Base-by-base conservation (phyloP, 2,797 vertebrate species). In the Agapornis canus region DNA sequence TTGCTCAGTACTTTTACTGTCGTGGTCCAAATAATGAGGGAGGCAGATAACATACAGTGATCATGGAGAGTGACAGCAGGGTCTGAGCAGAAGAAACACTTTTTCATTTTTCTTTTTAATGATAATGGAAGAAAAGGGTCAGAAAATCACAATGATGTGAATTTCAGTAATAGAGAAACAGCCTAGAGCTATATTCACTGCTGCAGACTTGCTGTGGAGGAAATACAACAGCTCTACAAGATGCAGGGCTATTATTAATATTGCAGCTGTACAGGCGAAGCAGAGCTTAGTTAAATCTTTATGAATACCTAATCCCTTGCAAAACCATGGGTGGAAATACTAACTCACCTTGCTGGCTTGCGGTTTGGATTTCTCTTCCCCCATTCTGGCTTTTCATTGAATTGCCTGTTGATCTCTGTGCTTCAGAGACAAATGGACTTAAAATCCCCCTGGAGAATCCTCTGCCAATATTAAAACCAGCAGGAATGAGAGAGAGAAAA, bases 221-320 rank as follows among this genome's bases (percentile, higher is more conserved):
- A 95, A 83, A 81, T 56, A 51, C 6, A 70, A 27, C 23, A 85
- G 32, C 49, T 68, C 42, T 64, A 43, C 5, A 89, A 78, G 65
- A 73, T 51, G 27, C 5, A 23, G 47, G 45, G 27, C 49, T 52
- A 19, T 89, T 76, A 86, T 70, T 87, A 93, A 54, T 66, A 45
- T 37, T 87, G 83, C 47, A 92, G 45, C 40, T 63, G 9, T 37
- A 42, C 39, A 85, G 79, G 35, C 27, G 82, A 94, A 94, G 35
- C 19, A 71, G 47, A 85, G 59, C 48, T 91, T 68, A 78, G 61
- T 68, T 81, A 89, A 72, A 86, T 48, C 49, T 87, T 89, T 86
- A 80, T 89, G 82, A 84, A 80, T 37, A 77, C 48, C n/a, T 92
- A 86, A 94, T 80, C 78, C 21, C 49, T 80, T 89, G 31, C 45